A percentile compares a stretch with the other conserved stretches of the same genome.
These are phyloP conservation scores for Chunga burmeisteri DNA, from an alignment of 2,113 vertebrate genomes.

Conservation along the genomic window DNA sequence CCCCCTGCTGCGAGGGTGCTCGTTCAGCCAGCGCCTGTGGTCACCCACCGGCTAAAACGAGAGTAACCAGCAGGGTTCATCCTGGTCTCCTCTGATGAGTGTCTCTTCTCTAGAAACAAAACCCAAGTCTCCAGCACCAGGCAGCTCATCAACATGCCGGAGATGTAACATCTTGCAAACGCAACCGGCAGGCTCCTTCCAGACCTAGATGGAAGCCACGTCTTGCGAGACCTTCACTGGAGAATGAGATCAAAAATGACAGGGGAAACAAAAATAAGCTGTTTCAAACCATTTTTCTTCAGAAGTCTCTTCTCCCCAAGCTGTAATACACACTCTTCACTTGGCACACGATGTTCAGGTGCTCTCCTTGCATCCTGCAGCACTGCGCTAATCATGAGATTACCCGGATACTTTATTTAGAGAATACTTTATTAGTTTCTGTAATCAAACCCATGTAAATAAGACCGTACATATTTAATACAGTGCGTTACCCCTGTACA, in stretches of 20 bases:
- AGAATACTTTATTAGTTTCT: conserved; percentile 99
- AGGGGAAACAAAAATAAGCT: neutral
- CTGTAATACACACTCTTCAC: fast-evolving
- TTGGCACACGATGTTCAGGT: fast-evolving
- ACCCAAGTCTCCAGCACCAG: neutral
- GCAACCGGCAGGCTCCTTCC: neutral
- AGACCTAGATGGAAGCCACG: fast-evolving
- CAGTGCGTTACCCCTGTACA: conserved; percentile 98
- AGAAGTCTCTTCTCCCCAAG: neutral
- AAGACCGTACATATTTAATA: conserved; percentile 99
- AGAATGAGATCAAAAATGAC: neutral
- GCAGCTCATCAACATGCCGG: neutral
- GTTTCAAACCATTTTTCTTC: neutral
- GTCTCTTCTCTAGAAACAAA: neutral
- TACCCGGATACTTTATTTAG: conserved; percentile 75
- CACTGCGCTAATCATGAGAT: conserved; percentile 16
- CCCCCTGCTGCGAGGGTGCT: too few species aligned
- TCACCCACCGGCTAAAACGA: neutral
- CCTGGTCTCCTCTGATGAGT: neutral
- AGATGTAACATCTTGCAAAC: fast-evolving
- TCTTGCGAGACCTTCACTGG: fast-evolving
- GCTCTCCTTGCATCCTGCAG: neutral
- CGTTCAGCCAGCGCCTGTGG: fast-evolving
- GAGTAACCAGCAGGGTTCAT: fast-evolving
- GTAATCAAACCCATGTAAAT: conserved; percentile 99